Base-by-base conservation (phyloP, 92 coral and sea anemone genomes). In the Galaxea fascicularis region DNA sequence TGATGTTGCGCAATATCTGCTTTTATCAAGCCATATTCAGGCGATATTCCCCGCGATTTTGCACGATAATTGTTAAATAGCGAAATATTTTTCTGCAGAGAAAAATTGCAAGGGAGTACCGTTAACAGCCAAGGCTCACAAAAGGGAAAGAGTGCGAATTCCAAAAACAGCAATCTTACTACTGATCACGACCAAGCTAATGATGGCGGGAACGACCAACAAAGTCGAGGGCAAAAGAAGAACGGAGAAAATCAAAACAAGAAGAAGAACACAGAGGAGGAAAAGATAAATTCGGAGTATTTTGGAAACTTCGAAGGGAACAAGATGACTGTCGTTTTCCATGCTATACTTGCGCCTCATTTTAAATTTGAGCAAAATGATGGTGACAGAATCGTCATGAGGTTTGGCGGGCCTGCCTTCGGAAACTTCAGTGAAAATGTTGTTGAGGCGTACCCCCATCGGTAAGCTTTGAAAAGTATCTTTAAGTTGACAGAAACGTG, bases 291-390 rank as follows among this genome's bases (percentile, higher is more conserved):
- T 30, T 1, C 25, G 10, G 84, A 29, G 65, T 67, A 72, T 46
- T 71, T 82, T 63, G 29, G 39, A n/a, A 49, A 59, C 25, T 2
- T 18, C 47, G 72, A 59, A 24, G 49, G 28, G 45, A 41, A 13
- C 21, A 82, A 56, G 16, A 74, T 90, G 79, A 85, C 87, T 26
- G 62, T 90, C n/a, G 76, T 80, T 26, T 80, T 90, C 35, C 90
- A 90, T 49, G 93, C 93, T 72, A 75, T 90, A 28, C 79, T 90
- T 83, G 87, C 93, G 31, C 93, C 93, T 74, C 89, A 89, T 59
- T 90, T 85, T 68, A 60, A 86, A 17, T 90, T 85, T 81, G 87
- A 85, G 21, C 17, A 62, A 18, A 47, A 30, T 25, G n/a, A 52
- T 25, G 88, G 80, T 24, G 90, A 90, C 70, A 65, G 30, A 44